Base-by-base conservation (phyloP, 2,797 vertebrate genomes). In the Sphenodon punctatus region DNA sequence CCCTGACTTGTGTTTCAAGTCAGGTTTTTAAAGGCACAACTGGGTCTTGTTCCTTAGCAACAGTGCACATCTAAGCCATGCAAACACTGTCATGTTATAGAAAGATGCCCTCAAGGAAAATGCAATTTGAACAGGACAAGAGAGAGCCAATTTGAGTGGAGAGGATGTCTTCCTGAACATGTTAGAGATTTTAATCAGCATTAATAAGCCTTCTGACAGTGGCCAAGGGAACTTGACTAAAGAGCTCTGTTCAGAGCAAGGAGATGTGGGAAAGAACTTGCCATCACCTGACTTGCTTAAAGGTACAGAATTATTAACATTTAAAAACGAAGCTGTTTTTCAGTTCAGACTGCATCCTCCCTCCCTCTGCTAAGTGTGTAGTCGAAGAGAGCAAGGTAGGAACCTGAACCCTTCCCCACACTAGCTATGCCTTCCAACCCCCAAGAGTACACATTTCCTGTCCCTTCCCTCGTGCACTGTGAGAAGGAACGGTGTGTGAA, bases 1-100 rank as follows among this genome's bases (percentile, higher is more conserved):
- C 77, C 82, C 82, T 74, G 88, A 89, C 86, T 89, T 86, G 36
- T 89, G 80, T 89, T 78, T 90, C 90, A 93, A 94, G 81, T 81
- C 88, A 87, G 81, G 71, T 78, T 87, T 93, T 91, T 90, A 88
- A 93, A 94, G 91, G 85, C 89, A 84, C 90, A 82, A 82, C 81
- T 94, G 92, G 92, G 89, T 77, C 82, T 92, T 84, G 95, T 95
- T 94, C 93, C 95, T 94, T 95, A 96, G 96, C 95, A 96, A 96
- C 95, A 61, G 75, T 76, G 74, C 91, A 90, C 91, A 81, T 93
- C 84, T 84, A 73, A 91, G 89, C 85, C 88, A 85, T 38, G 64
- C 61, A 80, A 88, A 91, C 82, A 63, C 68, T 87, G 86, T 91
- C 85, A 39, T 83, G 77, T 82, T 91, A 84, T 66, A 80, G 82